Evolutionary conservation across 2,113 vertebrate genomes (phyloP).

Genomic region (Oenanthe oenanthe): DNA sequence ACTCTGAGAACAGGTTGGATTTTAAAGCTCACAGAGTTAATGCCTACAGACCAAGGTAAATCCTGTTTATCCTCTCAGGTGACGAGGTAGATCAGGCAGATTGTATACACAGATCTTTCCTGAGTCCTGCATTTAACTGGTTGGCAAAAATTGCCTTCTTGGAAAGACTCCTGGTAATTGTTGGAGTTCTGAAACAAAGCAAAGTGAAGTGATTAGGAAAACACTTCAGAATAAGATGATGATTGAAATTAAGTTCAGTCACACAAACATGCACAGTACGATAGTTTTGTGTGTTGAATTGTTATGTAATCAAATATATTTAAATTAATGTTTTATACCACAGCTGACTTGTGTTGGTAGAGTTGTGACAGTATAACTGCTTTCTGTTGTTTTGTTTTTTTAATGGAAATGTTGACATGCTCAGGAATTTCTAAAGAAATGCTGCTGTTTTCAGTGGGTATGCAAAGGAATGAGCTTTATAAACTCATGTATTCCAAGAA

Average conservation of each 20-base stretch:
- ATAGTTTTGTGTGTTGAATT: background rate
- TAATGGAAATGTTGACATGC: background rate
- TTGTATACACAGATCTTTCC: background rate
- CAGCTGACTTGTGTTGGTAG: background rate
- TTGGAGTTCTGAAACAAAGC: background rate
- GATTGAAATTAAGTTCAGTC: background rate
- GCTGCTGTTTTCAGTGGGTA: background rate
- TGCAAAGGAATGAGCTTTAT: background rate
- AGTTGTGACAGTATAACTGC: background rate
- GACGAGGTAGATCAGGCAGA: conserved; percentile 29
- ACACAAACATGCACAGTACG: background rate
- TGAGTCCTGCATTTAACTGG: background rate
- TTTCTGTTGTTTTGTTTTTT: background rate
- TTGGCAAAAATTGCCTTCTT: background rate
- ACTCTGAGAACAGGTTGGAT: background rate
- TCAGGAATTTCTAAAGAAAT: background rate
- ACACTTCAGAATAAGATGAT: background rate
- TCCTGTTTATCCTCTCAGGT: conserved; percentile 52
- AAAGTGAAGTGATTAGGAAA: background rate
- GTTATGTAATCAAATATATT: background rate
- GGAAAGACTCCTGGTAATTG: background rate
- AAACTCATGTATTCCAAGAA: background rate
- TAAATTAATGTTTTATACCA: background rate
- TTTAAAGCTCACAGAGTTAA: conserved; percentile 41
- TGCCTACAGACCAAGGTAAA: conserved; percentile 28